A percentile compares a stretch with the other conserved stretches of the same genome.
Conservation (phyloP, 1,140 invertebrate species). For the Colletes gigas region DNA sequence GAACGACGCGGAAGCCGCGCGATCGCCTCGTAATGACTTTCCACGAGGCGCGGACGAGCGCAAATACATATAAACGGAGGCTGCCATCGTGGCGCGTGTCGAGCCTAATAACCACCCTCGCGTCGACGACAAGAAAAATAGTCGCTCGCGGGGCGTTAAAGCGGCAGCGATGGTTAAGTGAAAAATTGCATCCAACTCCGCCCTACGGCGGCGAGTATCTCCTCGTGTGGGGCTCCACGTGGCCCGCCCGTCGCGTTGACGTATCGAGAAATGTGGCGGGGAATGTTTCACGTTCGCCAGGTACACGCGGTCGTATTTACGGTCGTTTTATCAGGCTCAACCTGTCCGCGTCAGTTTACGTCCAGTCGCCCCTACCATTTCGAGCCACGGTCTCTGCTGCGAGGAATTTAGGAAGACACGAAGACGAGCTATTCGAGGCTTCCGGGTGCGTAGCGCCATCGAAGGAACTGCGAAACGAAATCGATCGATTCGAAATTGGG, state of each 20-base stretch:
- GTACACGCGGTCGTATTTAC: slow-evolving; percentile 12
- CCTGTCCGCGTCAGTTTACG: not conserved
- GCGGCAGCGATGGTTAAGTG: not conserved
- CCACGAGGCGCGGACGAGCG: not conserved
- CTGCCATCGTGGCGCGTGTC: not conserved
- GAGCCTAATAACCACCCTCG: not conserved
- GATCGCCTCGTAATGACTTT: not conserved
- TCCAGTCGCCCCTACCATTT: not conserved
- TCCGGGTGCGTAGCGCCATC: no score
- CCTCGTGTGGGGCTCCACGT: not conserved
- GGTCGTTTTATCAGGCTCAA: slow-evolving; percentile 20
- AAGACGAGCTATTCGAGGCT: not conserved
- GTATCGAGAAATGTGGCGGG: slow-evolving; percentile 22
- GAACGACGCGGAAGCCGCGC: not conserved
- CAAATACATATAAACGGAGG: not conserved
- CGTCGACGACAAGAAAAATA: slow-evolving; percentile 23
- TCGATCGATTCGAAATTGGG: no score
- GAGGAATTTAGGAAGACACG: not conserved
- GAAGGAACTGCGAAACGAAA: no score
- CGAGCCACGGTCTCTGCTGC: not conserved
- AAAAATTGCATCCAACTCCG: slow-evolving; percentile 9
- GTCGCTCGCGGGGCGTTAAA: not conserved
- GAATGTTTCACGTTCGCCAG: slow-evolving; percentile 18
- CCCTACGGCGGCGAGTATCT: not conserved
- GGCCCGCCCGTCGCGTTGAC: not conserved